Base-by-base conservation (phyloP, 37 sponge, comb jelly and placozoan genomes). In the Bolinopsis microptera region DNA sequence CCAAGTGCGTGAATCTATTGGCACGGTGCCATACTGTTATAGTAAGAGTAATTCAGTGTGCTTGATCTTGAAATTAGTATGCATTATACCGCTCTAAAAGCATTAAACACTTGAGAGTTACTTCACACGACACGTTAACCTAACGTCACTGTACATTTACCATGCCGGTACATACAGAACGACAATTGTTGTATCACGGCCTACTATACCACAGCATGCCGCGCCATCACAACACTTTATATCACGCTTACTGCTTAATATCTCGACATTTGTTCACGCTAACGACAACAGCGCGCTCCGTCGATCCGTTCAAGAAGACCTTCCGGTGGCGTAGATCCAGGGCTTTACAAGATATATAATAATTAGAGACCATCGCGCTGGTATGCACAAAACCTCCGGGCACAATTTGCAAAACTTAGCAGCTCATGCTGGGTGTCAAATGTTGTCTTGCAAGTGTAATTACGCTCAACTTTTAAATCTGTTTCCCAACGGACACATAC, bases 181-280 rank as follows among this genome's bases (percentile, higher is more conserved):
- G 61, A 48, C 13, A 48, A 48, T 13, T 13, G 61, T 48, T 48
- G 5, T 48, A 48, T 48, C 61, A 48, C 61, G 61, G n/a, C n/a
- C n/a, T n/a, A n/a, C 61, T 13, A 48, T 48, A 48, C 5, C 61
- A 13, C 61, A 48, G n/a, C n/a, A 48, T 18, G 61, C 5, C 61
- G 61, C 61, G 61, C 61, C 9, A 48, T 18, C 61, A 48, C 61
- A 18, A 5, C 61, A 48, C 61, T 32, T 77, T 77, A 77, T 77
- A 77, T 32, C 80, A 77, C 35, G 80, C 80, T 77, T 77, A 32
- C 80, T 77, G 80, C 80, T 16, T 2, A 16, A 27, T 16, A 2
- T 21, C 27, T 27, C 80, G 80, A 27, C 33, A 34, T 77, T 35
- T 13, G 80, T 35, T 77, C 32, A 77, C 28, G 18, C 33, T 16